These are phyloP conservation scores for Caenorhabditis brenneri DNA, from an alignment of 1,140 invertebrate species.

Conservation along the genomic window DNA sequence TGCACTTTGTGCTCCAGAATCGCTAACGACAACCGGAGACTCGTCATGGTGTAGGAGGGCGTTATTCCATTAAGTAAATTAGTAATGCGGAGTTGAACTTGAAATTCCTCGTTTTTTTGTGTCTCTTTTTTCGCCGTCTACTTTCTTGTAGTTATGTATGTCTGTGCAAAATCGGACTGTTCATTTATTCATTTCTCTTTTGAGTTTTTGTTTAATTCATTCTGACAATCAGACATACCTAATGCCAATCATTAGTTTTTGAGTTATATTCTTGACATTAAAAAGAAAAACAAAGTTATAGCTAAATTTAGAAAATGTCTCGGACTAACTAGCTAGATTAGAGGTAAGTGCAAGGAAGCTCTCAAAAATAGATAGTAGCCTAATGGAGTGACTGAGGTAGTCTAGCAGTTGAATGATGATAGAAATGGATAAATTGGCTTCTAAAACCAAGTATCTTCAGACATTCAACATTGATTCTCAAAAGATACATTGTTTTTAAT, in stretches of 20 bases:
- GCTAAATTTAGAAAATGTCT: too few relatives aligned
- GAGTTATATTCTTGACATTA: not conserved
- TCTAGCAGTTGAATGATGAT: too few relatives aligned
- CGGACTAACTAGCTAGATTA: too few relatives aligned
- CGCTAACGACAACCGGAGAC: not conserved
- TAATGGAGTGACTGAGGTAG: too few relatives aligned
- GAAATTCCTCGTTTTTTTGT: not conserved
- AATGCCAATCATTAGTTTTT: not conserved
- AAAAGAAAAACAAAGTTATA: too few relatives aligned
- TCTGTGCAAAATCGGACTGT: not conserved
- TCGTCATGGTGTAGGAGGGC: not conserved
- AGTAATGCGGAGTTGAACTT: not conserved
- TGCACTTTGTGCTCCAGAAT: slow-evolving; percentile 41
- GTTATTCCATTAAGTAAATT: slow-evolving; percentile 35
- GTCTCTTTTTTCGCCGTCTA: not conserved
- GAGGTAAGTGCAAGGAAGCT: too few relatives aligned
- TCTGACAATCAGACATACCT: not conserved
- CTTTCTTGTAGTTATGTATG: not conserved
- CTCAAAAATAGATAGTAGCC: too few relatives aligned
- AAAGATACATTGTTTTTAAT: too few relatives aligned
- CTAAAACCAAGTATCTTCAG: too few relatives aligned
- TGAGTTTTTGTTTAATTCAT: not conserved
- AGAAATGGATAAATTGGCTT: too few relatives aligned
- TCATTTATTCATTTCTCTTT: not conserved
- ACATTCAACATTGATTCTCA: too few relatives aligned